Base-by-base conservation (phyloP, 2,113 vertebrate genomes). In the Syngnathus scovelli region DNA sequence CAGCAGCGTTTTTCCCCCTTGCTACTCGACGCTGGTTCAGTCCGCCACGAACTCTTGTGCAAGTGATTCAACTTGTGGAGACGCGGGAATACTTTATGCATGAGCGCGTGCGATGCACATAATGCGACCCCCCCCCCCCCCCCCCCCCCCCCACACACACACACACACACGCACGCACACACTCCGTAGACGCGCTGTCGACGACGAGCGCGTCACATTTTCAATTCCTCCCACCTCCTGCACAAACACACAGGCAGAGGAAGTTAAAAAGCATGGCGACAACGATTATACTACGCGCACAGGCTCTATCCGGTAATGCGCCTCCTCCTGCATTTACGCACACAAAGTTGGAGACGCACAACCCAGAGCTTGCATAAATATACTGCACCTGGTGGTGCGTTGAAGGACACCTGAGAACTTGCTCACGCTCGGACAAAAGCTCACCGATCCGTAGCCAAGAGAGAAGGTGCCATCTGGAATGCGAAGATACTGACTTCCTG, bases 161-260 rank as follows among this genome's bases (percentile, higher is more conserved):
- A 39, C 38, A 39, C 39, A 39, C 38, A 0, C 39, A 39, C 39
- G 49, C 2, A 18, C 21, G 6, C 23, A 1, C 23, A 10, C 18
- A 38, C 39, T 11, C 64, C 46, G 51, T 74, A 86, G 78, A 89
- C 83, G 74, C 82, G 70, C 81, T 72, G 82, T 81, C 84, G 86
- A 72, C 71, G 71, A 72, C 68, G 71, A 69, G 79, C 77, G 79
- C 77, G 64, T 39, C 80, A 77, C 72, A 71, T 75, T 76, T 71
- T 62, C 74, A 61, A 65, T 74, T 77, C 73, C 81, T 76, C 81
- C 79, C 71, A 73, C 83, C 80, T 83, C 76, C 66, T 66, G 72
- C 78, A 38, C 83, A 60, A 55, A 10, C 9, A 49, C 71, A 54
- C 61, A 21, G 68, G 55, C 48, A 62, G 8, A 74, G 79, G 71